Evolutionary conservation across 2,888 invertebrate species (phyloP).

Genomic region (Agrotis segetum): DNA sequence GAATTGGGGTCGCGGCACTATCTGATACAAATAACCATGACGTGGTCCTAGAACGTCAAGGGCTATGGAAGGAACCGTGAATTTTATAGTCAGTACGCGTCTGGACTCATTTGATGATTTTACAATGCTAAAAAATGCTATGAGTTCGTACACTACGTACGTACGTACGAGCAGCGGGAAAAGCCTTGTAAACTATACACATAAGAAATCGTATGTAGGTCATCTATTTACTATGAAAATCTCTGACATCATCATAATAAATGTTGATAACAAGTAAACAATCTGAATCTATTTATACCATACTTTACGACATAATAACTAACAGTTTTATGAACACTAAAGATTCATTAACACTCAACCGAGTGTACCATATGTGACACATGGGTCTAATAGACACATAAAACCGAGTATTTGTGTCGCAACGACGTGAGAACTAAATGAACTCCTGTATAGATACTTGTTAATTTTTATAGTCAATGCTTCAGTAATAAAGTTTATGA

Average conservation of each 20-base stretch:
- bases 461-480: conserved; percentile 39
- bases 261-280: conserved; percentile 20
- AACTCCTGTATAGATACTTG: conserved; percentile 32
- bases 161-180: too few relatives aligned
- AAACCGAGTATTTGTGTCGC: conserved; percentile 33
- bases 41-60: too few relatives aligned
- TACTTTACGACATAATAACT: conserved; percentile 42
- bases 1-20: too few relatives aligned
- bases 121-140: too few relatives aligned
- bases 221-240: background rate
- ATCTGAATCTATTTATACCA: conserved; percentile 38
- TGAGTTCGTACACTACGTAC: too few relatives aligned
- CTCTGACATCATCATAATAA: background rate
- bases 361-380: conserved; percentile 32
- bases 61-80: too few relatives aligned
- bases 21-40: too few relatives aligned
- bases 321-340: conserved; percentile 54
- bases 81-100: too few relatives aligned
- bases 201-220: background rate
- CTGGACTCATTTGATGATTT: too few relatives aligned
- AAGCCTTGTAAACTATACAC: too few relatives aligned
- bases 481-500: conserved; percentile 41
- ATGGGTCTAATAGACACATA: conserved; percentile 39
- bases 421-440: conserved; percentile 45
- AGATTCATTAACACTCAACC: conserved; percentile 49